Base-by-base conservation (phyloP, 1,140 invertebrate genomes). In the Caenorhabditis briggsae region DNA sequence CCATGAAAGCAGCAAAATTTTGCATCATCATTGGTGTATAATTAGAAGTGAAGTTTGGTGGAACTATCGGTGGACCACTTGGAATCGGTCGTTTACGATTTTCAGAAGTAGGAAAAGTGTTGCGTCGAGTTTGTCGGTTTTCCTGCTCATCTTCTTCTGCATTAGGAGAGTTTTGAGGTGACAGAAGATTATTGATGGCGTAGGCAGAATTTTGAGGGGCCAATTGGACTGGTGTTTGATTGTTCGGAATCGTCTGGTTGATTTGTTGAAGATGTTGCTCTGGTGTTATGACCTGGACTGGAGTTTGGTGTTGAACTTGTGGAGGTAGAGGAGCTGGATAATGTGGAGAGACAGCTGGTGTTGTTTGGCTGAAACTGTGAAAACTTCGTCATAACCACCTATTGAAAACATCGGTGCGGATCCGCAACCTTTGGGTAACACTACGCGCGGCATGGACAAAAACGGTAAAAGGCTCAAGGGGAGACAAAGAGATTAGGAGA, bases 171-270 rank as follows among this genome's bases (percentile, higher is more conserved):
- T n/a, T 50, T 53, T 50, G 46, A 25, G 43, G 14, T 12, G 70
- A 78, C 6, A 78, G 46, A 5, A 78, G 23, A 25, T 78, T 78
- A 23, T 78, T 78, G 33, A 78, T 78, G 6, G 70, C 70, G 14
- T 78, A 78, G 0, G 70, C 9, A n/a, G 70, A 78, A 9, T 50
- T 23, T 78, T 78, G 14, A 25, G 61, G 9, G 11, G 20, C 5
- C 41, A 46, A 3, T 53, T 48, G 43, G 14, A 5, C 23, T 53
- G 25, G 70, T 9, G 6, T 78, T 11, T 50, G 43, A 61, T 61
- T n/a, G 25, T 25, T 61, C 7, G n/a, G n/a, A n/a, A n/a, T n/a
- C n/a, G n/a, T n/a, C n/a, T 25, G 8, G 7, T 61, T 53, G 12
- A 53, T 20, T 65, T 65, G 56, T n/a, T 59, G 56, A 20, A 65